Base-by-base conservation (phyloP, 2,888 invertebrate genomes). In the Argyra leucocephala region DNA sequence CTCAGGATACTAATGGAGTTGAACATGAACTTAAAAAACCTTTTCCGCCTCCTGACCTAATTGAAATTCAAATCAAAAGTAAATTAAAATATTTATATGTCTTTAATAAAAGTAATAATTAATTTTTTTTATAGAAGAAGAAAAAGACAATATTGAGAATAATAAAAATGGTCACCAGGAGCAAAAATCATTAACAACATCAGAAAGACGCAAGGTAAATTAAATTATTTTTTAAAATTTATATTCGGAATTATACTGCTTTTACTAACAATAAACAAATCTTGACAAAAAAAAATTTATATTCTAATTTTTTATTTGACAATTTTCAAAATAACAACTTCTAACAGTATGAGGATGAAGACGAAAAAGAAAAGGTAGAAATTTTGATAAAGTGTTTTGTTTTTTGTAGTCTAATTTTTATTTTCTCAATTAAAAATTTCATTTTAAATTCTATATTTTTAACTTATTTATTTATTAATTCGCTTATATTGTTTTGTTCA, bases 111-210 rank as follows among this genome's bases (percentile, higher is more conserved):
- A 24, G 15, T 57, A 21, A 22, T 3, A 22, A 64, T 10, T 66
- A 22, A 37, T 57, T 61, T 60, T 64, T 64, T 66, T 61, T 70
- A 59, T 22, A 74, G 74, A 74, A 70, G 70, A 73, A 63, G 72
- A 73, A 63, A 66, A 69, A 24, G 69, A 68, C 22, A 66, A 66
- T 36, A 65, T 31, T 65, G 67, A 66, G 57, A 65, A 66, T 3
- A 57, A 67, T 59, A 67, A 63, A 63, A 65, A 68, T 66, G 70
- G 65, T 21, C 73, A 73, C 0, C 87, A 86, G 15, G 88, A 88
- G 73, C 82, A 86, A 63, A 88, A 88, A 76, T 89, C 90, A 0
- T 87, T 90, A 1, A 87, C 89, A 72, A 90, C 91, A 0, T 89
- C 90, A 0, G 91, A 91, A 74, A 81, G 90, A n/a, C 82, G 90